These are phyloP conservation scores for Temnothorax unifasciatus DNA, from an alignment of 2,888 invertebrate species.

Conservation along the genomic window DNA sequence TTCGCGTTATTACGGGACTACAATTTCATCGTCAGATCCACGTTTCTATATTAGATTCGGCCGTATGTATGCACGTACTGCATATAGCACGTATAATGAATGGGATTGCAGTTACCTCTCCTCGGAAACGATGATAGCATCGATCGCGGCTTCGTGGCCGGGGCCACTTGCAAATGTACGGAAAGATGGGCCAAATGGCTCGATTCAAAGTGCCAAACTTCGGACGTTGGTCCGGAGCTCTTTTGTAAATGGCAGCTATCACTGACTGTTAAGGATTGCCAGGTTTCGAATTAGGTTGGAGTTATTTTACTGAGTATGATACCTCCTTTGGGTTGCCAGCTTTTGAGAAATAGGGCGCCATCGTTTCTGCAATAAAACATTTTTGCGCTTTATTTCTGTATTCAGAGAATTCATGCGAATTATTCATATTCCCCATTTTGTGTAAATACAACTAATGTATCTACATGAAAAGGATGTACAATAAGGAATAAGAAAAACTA, in stretches of 20 bases:
- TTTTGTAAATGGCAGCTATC: constrained; percentile 66
- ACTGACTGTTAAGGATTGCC: constrained; percentile 55
- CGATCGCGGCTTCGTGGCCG: constrained; percentile 60
- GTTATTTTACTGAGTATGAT: constrained; percentile 52
- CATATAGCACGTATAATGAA: constrained; percentile 52
- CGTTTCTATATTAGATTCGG: constrained; percentile 20
- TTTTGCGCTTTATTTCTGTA: constrained; percentile 40
- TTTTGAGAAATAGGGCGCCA: neutral
- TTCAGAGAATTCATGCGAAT: constrained; percentile 26
- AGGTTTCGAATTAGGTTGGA: constrained; percentile 62
- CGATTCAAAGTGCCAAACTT: constrained; percentile 69
- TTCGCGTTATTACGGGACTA: constrained; percentile 8
- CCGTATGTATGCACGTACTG: constrained; percentile 16
- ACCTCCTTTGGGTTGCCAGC: constrained; percentile 21
- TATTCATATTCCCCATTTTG: constrained; percentile 25
- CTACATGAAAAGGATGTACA: neutral
- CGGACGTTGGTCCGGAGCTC: constrained; percentile 57
- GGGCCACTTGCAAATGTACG: constrained; percentile 65
- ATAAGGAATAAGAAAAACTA: neutral
- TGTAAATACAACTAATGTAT: neutral
- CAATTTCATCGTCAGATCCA: constrained; percentile 22
- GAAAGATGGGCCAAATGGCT: constrained; percentile 67
- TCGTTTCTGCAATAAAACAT: constrained; percentile 31
- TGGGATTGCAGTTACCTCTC: constrained; percentile 48
- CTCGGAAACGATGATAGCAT: constrained; percentile 58